Evolutionary conservation across 2,888 invertebrate species (phyloP).

Genomic region (Ephialtes manifestator): DNA sequence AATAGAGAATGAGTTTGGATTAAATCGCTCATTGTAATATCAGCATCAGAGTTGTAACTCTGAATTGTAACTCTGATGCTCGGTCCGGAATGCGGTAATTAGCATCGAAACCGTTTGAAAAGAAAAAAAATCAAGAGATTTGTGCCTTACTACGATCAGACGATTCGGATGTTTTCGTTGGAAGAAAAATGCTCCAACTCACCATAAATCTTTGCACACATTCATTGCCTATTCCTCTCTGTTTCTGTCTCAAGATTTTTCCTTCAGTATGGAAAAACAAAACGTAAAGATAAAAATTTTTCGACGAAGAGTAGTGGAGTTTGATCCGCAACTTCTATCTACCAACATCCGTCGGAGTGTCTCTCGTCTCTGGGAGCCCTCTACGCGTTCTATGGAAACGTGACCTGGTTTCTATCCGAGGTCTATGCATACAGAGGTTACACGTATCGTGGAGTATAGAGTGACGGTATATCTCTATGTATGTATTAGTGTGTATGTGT

Average conservation of each 20-base stretch:
- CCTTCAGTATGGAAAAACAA: not conserved
- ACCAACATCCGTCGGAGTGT: slow-evolving; percentile 15
- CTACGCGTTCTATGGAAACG: slow-evolving; percentile 62
- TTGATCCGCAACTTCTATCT: slow-evolving; percentile 59
- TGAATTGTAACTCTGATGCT: too few species aligned
- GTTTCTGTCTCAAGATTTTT: not conserved
- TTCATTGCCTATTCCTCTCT: slow-evolving; percentile 1
- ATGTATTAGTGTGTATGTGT: not conserved
- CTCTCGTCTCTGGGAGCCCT: slow-evolving; percentile 34
- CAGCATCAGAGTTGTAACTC: too few species aligned
- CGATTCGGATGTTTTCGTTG: not conserved
- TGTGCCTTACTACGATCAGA: not conserved
- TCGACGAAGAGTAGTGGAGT: slow-evolving; percentile 38
- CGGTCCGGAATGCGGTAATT: not conserved
- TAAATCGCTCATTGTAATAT: too few species aligned
- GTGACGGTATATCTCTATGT: not conserved
- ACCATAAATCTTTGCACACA: not conserved
- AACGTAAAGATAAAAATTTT: slow-evolving; percentile 40
- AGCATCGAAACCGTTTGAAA: not conserved
- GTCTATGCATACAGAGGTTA: slow-evolving; percentile 55
- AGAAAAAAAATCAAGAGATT: not conserved
- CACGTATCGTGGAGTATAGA: slow-evolving; percentile 51
- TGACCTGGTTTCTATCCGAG: slow-evolving; percentile 65
- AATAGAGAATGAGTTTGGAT: too few species aligned
- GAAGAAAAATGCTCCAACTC: not conserved